Evolutionary conservation across 1,140 invertebrate species (phyloP).

Genomic region (Sweltsa coloradensis): DNA sequence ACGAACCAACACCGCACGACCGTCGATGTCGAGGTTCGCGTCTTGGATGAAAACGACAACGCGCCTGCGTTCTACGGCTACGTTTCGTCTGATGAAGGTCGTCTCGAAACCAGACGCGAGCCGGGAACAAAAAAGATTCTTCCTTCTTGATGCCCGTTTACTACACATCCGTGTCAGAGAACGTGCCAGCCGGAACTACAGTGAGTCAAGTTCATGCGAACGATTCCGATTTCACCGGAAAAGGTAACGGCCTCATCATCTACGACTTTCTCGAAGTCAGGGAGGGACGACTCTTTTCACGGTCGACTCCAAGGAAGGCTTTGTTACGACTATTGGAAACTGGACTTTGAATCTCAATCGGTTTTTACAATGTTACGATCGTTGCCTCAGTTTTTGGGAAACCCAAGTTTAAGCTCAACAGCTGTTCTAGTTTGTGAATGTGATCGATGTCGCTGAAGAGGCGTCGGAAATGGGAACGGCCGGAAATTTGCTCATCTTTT

Average conservation of each 20-base stretch:
- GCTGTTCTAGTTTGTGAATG: conserved; percentile 54
- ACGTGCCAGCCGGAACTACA: conserved; percentile 50
- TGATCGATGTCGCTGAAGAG: conserved; percentile 48
- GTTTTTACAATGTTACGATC: conserved; percentile 62
- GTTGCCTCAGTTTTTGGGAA: conserved; percentile 73
- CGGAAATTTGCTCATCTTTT: conserved; percentile 55
- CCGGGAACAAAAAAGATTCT: conserved; percentile 9
- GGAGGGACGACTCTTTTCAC: conserved; percentile 45
- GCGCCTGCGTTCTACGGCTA: conserved; percentile 57
- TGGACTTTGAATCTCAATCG: conserved; percentile 57
- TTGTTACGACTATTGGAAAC: conserved; percentile 56
- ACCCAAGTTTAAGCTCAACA: conserved; percentile 62
- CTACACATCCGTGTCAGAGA: conserved; percentile 52
- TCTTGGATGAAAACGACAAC: conserved; percentile 47
- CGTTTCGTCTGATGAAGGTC: conserved; percentile 18
- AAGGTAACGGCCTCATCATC: conserved; percentile 68
- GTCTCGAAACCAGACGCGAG: not conserved
- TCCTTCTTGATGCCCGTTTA: conserved; percentile 45
- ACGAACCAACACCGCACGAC: not conserved
- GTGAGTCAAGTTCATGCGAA: conserved; percentile 65
- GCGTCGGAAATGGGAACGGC: conserved; percentile 20
- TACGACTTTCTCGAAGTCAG: conserved; percentile 53
- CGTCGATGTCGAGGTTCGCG: conserved; percentile 65
- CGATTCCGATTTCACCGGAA: conserved; percentile 70
- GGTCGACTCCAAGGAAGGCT: conserved; percentile 68